Percentiles rank a stretch among this genome's conserved stretches.
Evolutionary conservation across 2,797 vertebrate species (phyloP).

Genomic region (Megaceryle alcyon): DNA sequence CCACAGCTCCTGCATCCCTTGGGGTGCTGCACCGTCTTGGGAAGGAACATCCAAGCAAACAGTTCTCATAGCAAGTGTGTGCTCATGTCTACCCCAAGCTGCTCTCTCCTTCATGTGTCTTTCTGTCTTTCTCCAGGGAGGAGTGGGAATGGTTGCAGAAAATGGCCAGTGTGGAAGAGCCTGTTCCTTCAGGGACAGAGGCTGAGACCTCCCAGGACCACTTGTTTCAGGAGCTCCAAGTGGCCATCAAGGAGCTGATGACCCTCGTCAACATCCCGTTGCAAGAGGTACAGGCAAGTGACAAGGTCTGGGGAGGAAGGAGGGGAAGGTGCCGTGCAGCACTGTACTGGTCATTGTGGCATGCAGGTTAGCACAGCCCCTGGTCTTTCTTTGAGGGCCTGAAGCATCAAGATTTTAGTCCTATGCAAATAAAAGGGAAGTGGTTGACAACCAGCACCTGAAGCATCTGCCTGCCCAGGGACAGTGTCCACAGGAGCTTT

Average conservation of each 20-base stretch:
- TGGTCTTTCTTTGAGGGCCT: neutral
- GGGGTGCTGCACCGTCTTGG: neutral
- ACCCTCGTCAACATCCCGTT: conserved; percentile 85
- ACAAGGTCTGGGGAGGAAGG: neutral
- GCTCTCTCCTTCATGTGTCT: neutral
- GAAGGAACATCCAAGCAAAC: neutral
- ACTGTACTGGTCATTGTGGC: neutral
- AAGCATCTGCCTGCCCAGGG: neutral
- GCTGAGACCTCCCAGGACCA: conserved; percentile 81
- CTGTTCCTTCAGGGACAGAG: conserved; percentile 76
- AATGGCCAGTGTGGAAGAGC: conserved; percentile 81
- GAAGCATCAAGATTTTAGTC: neutral
- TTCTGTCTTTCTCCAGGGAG: conserved; percentile 78
- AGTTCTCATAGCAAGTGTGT: accelerated
- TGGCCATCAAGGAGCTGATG: conserved; percentile 86
- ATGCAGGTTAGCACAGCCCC: neutral
- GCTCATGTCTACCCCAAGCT: accelerated
- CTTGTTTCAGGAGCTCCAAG: conserved; percentile 86
- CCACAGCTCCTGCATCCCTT: neutral
- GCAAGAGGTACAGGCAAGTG: conserved; percentile 82
- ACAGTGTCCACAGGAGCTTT: neutral
- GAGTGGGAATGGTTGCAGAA: conserved; percentile 94
- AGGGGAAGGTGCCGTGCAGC: neutral
- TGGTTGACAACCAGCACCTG: neutral
- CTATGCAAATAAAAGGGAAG: neutral